Evolutionary conservation across 2,888 invertebrate species (phyloP).

Genomic region (Archips crataeganus): DNA sequence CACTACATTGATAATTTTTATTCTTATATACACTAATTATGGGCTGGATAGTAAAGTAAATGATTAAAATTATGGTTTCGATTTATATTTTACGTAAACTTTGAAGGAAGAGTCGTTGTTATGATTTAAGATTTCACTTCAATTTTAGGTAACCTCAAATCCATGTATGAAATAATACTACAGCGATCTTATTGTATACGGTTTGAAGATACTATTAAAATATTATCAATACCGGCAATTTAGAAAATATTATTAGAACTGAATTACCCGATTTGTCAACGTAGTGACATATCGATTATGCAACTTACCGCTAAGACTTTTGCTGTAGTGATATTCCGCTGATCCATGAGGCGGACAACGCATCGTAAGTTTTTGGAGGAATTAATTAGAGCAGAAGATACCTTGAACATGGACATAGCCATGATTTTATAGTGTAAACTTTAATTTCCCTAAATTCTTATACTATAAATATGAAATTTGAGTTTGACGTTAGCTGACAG

Average conservation of each 20-base stretch:
- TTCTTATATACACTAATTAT: neutral
- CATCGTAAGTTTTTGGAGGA: conserved; percentile 69
- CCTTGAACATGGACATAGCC: conserved; percentile 74
- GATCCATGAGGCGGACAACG: conserved; percentile 64
- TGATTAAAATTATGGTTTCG: neutral
- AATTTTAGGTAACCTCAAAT: conserved; percentile 1
- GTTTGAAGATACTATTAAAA: neutral
- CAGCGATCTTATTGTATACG: neutral
- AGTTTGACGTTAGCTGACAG: conserved; percentile 9
- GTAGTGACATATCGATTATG: conserved; percentile 62
- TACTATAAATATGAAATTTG: neutral
- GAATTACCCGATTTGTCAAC: conserved; percentile 1
- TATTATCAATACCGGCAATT: neutral
- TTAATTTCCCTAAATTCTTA: conserved; percentile 1
- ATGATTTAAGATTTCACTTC: neutral
- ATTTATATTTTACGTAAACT: neutral
- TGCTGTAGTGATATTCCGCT: conserved; percentile 71
- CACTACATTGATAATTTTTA: neutral
- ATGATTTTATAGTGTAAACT: conserved; percentile 54
- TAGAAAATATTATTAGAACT: neutral
- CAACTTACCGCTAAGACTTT: conserved; percentile 79
- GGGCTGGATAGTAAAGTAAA: neutral
- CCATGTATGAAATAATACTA: neutral
- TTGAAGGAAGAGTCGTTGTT: neutral
- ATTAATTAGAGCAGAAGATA: conserved; percentile 63